Conservation (phyloP, 2,797 vertebrate species). For the Distichodus sexfasciatus region DNA sequence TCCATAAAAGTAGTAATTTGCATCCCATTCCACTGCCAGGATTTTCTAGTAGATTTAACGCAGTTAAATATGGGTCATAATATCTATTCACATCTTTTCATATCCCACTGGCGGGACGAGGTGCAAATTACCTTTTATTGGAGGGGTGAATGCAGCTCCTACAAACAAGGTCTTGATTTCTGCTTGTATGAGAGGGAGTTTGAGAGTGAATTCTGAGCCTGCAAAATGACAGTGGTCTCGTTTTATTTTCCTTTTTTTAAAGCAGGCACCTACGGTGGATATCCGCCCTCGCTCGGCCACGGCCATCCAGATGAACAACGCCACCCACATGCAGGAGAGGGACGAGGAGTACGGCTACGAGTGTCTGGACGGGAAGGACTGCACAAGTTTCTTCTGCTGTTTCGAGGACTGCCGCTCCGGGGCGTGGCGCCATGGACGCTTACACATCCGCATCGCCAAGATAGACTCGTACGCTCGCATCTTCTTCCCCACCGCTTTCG, state of each 20-base stretch:
- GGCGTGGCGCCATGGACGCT: constrained; percentile 93
- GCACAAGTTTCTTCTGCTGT: constrained; percentile 99
- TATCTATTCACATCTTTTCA: too few relatives aligned
- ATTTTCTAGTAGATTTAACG: not conserved
- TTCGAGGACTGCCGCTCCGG: constrained; percentile 98
- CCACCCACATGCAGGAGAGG: constrained; percentile 94
- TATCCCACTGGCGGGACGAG: too few relatives aligned
- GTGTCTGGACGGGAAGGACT: constrained; percentile 98
- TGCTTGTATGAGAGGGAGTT: too few relatives aligned
- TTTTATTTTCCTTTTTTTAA: constrained; percentile 53
- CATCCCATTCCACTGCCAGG: constrained; percentile 51
- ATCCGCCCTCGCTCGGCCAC: constrained; percentile 96
- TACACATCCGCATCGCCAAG: constrained; percentile 96
- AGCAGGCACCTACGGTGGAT: constrained; percentile 95
- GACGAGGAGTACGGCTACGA: constrained; percentile 98
- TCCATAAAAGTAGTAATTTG: constrained; percentile 54
- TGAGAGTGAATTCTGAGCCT: too few relatives aligned
- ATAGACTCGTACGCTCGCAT: constrained; percentile 99
- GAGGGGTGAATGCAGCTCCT: too few relatives aligned
- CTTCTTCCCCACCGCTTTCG: constrained; percentile 97
- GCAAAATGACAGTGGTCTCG: too few relatives aligned
- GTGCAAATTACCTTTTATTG: too few relatives aligned
- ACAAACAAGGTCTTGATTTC: too few relatives aligned
- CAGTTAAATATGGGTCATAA: too few relatives aligned
- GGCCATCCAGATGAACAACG: constrained; percentile 99